Percentiles rank a stretch among this genome's conserved stretches.
Conservation (phyloP, 2,888 invertebrate species). For the Thalpophila matura region DNA sequence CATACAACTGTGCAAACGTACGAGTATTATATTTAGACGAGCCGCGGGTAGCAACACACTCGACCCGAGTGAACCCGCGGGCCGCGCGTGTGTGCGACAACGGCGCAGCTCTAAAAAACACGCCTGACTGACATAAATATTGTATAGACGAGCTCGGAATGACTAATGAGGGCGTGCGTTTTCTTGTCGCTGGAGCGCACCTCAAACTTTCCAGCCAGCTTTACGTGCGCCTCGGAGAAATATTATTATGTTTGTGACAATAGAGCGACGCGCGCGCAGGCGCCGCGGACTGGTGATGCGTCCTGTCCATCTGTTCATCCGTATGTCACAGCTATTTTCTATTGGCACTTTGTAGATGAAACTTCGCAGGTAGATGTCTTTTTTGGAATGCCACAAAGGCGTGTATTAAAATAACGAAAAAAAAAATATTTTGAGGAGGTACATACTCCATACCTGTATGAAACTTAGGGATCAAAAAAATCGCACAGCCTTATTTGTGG, state of each 20-base stretch:
- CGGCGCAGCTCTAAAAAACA: conserved; percentile 72
- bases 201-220: conserved; percentile 55
- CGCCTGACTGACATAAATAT: conserved; percentile 85
- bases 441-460: too few relatives aligned
- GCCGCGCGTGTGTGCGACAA: conserved; percentile 55
- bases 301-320: too few relatives aligned
- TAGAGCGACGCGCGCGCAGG: background rate
- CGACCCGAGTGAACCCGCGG: conserved; percentile 37
- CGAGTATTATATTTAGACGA: conserved; percentile 12
- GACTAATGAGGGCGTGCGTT: conserved; percentile 80
- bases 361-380: too few relatives aligned
- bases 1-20: conserved; percentile 1
- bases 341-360: too few relatives aligned
- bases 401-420: too few relatives aligned
- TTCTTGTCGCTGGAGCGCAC: conserved; percentile 63
- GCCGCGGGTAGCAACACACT: conserved; percentile 40
- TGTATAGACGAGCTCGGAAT: conserved; percentile 86
- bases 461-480: too few relatives aligned
- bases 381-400: background rate
- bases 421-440: too few relatives aligned
- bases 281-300: background rate
- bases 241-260: conserved; percentile 31
- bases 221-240: conserved; percentile 40
- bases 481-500: too few relatives aligned
- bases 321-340: too few relatives aligned